phyloP scores from a whole-genome alignment of 2,113 vertebrate genomes.

The Callopanchax toddi region DNA sequence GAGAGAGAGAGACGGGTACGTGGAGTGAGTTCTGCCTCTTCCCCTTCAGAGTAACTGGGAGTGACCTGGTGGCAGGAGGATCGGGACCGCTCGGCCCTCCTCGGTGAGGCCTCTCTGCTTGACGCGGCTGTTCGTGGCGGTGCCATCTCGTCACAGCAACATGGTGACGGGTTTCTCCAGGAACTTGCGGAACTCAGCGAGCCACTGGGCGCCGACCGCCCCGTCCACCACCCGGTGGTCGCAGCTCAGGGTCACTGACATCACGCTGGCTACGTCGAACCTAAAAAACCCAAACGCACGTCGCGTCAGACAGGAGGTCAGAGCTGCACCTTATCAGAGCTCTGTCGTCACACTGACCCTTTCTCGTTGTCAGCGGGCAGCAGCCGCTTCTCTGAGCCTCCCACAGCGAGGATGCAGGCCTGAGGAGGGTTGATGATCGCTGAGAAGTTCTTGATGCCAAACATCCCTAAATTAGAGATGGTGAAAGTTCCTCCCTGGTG shows the following conservation, averaged over 20 bases:
- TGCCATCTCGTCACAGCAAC: slow-evolving; percentile 84
- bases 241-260: slow-evolving; percentile 97
- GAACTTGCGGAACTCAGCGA: slow-evolving; percentile 92
- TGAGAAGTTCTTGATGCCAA: slow-evolving; percentile 98
- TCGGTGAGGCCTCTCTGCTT: slow-evolving; percentile 23
- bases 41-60: slow-evolving; percentile 48
- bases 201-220: slow-evolving; percentile 95
- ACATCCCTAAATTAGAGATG: slow-evolving; percentile 98
- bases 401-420: slow-evolving; percentile 94
- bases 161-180: slow-evolving; percentile 92
- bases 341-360: slow-evolving; percentile 79
- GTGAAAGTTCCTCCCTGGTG: slow-evolving; percentile 96
- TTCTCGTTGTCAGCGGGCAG: slow-evolving; percentile 94
- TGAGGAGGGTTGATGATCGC: slow-evolving; percentile 99
- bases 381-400: slow-evolving; percentile 89
- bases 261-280: slow-evolving; percentile 91
- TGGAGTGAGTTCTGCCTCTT: slow-evolving; percentile 64
- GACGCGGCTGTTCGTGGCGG: slow-evolving; percentile 24
- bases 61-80: slow-evolving; percentile 63
- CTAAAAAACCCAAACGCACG: slow-evolving; percentile 61
- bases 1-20: slow-evolving; percentile 18
- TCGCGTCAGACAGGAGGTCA: background rate
- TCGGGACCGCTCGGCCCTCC: slow-evolving; percentile 30
- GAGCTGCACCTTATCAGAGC: accelerated
- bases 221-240: slow-evolving; percentile 95